Evolutionary conservation across 1,140 invertebrate genomes (phyloP).

Genomic region (Apis florea): DNA sequence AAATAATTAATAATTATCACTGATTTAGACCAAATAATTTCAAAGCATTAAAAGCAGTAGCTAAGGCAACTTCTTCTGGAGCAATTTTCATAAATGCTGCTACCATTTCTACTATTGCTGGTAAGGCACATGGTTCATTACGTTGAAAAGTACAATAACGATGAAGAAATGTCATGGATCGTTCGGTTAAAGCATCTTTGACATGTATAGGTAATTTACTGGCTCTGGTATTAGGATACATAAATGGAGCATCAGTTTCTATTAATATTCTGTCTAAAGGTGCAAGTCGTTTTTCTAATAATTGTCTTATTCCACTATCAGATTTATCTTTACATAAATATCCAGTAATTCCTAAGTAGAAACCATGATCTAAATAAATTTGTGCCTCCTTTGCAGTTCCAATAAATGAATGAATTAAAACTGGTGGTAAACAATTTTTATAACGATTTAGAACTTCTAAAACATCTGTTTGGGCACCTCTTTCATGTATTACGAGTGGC

Average conservation of each 20-base stretch:
- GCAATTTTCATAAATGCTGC: constrained; percentile 93
- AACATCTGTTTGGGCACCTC: constrained; percentile 93
- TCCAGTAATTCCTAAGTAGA: constrained; percentile 93
- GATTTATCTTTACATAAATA: constrained; percentile 97
- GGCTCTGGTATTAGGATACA: constrained; percentile 97
- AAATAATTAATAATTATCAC: constrained; percentile 82
- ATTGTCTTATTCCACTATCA: constrained; percentile 91
- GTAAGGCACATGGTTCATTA: constrained; percentile 96
- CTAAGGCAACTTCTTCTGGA: constrained; percentile 94
- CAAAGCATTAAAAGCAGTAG: constrained; percentile 95
- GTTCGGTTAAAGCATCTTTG: constrained; percentile 92
- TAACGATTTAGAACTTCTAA: constrained; percentile 82
- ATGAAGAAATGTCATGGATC: constrained; percentile 86
- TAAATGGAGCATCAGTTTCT: constrained; percentile 96
- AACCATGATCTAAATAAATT: constrained; percentile 92
- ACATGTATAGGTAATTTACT: constrained; percentile 93
- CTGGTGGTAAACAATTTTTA: constrained; percentile 85
- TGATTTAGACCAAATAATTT: constrained; percentile 94
- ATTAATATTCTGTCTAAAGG: constrained; percentile 92
- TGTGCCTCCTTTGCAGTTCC: constrained; percentile 92
- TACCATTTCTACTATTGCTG: constrained; percentile 95
- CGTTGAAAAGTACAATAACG: constrained; percentile 96
- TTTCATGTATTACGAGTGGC: constrained; percentile 95
- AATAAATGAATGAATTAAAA: constrained; percentile 96
- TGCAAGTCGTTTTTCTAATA: constrained; percentile 89